phyloP scores from a whole-genome alignment of 1,140 invertebrate species.

The Papilio polytes region DNA sequence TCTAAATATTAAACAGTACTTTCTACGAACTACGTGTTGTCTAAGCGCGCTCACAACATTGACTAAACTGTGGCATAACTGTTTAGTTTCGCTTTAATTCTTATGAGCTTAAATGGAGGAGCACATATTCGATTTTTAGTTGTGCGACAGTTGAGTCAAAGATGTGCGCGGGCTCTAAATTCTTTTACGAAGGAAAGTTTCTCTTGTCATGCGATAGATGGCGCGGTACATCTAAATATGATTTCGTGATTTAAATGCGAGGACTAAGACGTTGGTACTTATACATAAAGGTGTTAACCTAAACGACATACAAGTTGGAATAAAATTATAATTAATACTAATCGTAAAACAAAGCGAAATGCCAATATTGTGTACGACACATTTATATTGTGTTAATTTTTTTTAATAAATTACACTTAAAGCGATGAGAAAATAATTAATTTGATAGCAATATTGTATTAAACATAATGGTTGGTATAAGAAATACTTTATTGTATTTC shows the following conservation, averaged over 20 bases:
- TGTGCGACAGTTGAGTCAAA: too few relatives aligned
- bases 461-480: conserved; percentile 39
- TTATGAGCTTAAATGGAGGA: too few relatives aligned
- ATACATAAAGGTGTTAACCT: conserved; percentile 52
- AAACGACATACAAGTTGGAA: conserved; percentile 55
- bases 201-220: not conserved
- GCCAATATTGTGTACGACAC: conserved; percentile 78
- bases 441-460: conserved; percentile 40
- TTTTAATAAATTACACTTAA: conserved; percentile 63
- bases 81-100: too few relatives aligned
- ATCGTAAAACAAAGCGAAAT: conserved; percentile 64
- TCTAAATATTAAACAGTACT: not conserved
- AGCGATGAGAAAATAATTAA: conserved; percentile 55
- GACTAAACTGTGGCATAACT: too few relatives aligned
- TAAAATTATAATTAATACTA: conserved; percentile 58
- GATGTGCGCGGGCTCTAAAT: too few relatives aligned
- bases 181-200: not conserved
- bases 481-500: conserved; percentile 39
- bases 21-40: not conserved
- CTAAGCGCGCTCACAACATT: not conserved
- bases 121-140: too few relatives aligned
- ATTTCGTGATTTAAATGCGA: conserved; percentile 71
- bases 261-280: conserved; percentile 74
- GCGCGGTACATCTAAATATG: conserved; percentile 46
- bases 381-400: conserved; percentile 45